phyloP scores from a whole-genome alignment of 2,888 invertebrate genomes.

The Apodemia duryi region DNA sequence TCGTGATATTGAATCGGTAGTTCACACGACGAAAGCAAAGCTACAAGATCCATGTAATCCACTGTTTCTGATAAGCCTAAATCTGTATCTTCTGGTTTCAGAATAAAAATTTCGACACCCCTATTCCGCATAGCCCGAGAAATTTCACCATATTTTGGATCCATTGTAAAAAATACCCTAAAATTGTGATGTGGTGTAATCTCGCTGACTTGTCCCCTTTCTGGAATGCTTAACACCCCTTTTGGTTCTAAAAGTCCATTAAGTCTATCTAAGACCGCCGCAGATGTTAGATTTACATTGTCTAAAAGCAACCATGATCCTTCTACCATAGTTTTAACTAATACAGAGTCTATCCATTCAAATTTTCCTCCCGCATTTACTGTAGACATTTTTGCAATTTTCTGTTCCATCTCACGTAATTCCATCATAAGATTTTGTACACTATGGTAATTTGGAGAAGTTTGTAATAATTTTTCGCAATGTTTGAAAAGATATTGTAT shows the following conservation, averaged over 20 bases:
- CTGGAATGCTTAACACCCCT: slow-evolving; percentile 93
- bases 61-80: slow-evolving; percentile 52
- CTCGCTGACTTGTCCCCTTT: slow-evolving; percentile 90
- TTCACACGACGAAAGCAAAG: slow-evolving; percentile 61
- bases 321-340: slow-evolving; percentile 89
- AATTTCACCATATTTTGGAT: slow-evolving; percentile 96
- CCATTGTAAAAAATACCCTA: slow-evolving; percentile 95
- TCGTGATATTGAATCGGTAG: slow-evolving; percentile 56
- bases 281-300: slow-evolving; percentile 96
- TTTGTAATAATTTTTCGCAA: slow-evolving; percentile 44
- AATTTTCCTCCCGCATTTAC: slow-evolving; percentile 93
- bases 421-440: slow-evolving; percentile 47
- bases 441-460: slow-evolving; percentile 33
- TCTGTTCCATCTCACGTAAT: slow-evolving; percentile 55
- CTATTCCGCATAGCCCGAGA: slow-evolving; percentile 99
- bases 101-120: slow-evolving; percentile 90
- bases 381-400: slow-evolving; percentile 76
- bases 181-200: slow-evolving; percentile 94
- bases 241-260: slow-evolving; percentile 97
- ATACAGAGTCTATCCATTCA: slow-evolving; percentile 94
- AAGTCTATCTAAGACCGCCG: slow-evolving; percentile 97
- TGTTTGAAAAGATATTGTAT: slow-evolving; percentile 49
- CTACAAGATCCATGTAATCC: slow-evolving; percentile 62
- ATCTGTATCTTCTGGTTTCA: slow-evolving; percentile 54
- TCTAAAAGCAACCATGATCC: slow-evolving; percentile 93